Conservation (phyloP, 2,888 invertebrate genomes). For the Catocala fraxini region DNA sequence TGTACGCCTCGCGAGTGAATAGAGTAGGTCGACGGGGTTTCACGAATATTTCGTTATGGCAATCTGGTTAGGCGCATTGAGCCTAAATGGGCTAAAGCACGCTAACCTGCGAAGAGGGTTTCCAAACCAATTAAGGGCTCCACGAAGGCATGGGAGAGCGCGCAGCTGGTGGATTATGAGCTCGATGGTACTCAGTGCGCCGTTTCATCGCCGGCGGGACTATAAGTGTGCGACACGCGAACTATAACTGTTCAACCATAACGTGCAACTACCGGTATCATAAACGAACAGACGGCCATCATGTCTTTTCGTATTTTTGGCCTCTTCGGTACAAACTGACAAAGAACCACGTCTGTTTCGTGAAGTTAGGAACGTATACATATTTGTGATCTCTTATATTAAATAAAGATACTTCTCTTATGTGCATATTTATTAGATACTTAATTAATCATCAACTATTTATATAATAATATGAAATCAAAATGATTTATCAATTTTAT, state of each 20-base stretch:
- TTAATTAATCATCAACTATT: constrained; percentile 1
- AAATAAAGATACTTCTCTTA: too few species aligned
- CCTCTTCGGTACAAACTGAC: too few species aligned
- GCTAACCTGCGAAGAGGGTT: constrained; percentile 84
- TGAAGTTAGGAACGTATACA: too few species aligned
- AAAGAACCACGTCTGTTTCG: too few species aligned
- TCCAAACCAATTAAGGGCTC: constrained; percentile 86
- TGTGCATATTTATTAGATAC: neutral
- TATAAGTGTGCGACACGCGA: constrained; percentile 78
- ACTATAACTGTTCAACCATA: constrained; percentile 57
- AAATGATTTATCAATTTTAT: constrained; percentile 6
- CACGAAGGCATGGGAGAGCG: constrained; percentile 83
- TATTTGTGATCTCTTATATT: too few species aligned
- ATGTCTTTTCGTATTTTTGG: too few species aligned
- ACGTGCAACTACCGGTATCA: constrained; percentile 37
- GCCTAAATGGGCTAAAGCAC: constrained; percentile 81
- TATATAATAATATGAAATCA: neutral
- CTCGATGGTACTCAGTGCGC: constrained; percentile 84
- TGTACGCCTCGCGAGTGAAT: constrained; percentile 57
- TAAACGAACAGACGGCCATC: neutral
- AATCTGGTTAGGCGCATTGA: constrained; percentile 84
- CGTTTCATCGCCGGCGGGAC: constrained; percentile 70
- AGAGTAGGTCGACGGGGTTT: constrained; percentile 76
- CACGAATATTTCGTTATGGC: constrained; percentile 82
- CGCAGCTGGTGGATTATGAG: constrained; percentile 81